A percentile compares a stretch with the other conserved stretches of the same genome.
Evolutionary conservation across 2,797 vertebrate species (phyloP).

Genomic region (Sebastes nivosus): DNA sequence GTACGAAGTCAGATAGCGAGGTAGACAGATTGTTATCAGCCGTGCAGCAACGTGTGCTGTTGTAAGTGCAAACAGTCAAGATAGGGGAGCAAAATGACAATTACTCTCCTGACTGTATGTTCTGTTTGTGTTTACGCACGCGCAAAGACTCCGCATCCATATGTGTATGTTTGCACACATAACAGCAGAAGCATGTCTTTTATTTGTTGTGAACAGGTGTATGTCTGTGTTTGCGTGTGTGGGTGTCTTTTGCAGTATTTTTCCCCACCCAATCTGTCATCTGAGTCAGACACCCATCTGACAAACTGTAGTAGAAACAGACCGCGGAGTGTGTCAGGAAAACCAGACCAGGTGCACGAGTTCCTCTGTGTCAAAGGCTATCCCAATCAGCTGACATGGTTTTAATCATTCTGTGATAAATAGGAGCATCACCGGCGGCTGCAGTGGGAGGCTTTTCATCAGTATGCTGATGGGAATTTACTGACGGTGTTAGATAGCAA

Average conservation of each 20-base stretch:
- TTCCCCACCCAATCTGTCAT: slow-evolving; percentile 11
- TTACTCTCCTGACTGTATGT: slow-evolving; percentile 28
- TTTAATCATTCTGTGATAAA: neutral
- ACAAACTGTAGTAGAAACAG: slow-evolving; percentile 18
- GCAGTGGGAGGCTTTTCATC: neutral
- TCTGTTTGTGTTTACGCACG: slow-evolving; percentile 45
- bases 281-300: slow-evolving; percentile 3
- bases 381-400: slow-evolving; percentile 8
- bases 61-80: slow-evolving; percentile 72
- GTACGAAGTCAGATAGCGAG: slow-evolving; percentile 31
- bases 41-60: slow-evolving; percentile 44
- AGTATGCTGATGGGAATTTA: neutral
- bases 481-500: neutral
- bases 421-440: neutral
- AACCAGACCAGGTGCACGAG: slow-evolving; percentile 13
- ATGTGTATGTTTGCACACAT: slow-evolving; percentile 59
- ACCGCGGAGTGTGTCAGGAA: slow-evolving; percentile 10
- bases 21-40: slow-evolving; percentile 70
- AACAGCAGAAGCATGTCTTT: slow-evolving; percentile 61
- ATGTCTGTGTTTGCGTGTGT: slow-evolving; percentile 4
- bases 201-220: slow-evolving; percentile 61
- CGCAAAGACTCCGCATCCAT: slow-evolving; percentile 41
- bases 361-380: slow-evolving; percentile 37
- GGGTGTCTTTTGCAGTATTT: slow-evolving; percentile 8
- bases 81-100: slow-evolving; percentile 34